A percentile compares a stretch with the other conserved stretches of the same genome.
phyloP scores from a whole-genome alignment of 2,113 vertebrate genomes.

The Serinus canaria region DNA sequence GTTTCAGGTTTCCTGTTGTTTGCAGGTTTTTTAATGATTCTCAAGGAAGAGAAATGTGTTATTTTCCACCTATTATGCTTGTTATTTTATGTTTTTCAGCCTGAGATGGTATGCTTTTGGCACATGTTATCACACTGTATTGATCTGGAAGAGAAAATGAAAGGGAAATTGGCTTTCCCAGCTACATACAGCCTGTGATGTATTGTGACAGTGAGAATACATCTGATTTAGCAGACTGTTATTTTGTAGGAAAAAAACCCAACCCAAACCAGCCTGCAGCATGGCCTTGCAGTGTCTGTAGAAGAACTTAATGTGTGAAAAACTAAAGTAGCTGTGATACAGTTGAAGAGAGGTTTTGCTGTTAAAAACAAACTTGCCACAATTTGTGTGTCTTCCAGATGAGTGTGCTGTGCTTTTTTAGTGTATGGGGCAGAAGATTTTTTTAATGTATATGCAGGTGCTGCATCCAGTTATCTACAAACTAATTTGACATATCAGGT shows the following conservation, averaged over 20 bases:
- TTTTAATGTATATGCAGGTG: neutral
- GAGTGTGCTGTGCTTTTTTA: neutral
- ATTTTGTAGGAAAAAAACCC: neutral
- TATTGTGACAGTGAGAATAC: neutral
- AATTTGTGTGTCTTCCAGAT: neutral
- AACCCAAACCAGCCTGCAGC: neutral
- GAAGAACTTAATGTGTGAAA: neutral
- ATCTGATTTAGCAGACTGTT: neutral
- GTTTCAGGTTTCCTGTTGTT: neutral
- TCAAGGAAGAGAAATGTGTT: neutral
- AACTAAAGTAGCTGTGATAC: neutral
- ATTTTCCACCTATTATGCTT: neutral
- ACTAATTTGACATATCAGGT: neutral
- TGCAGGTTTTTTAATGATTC: neutral
- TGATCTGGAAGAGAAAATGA: neutral
- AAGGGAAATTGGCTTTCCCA: neutral
- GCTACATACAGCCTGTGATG: rapidly evolving
- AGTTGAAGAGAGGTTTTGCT: neutral
- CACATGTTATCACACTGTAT: neutral
- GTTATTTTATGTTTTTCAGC: neutral
- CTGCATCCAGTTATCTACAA: neutral
- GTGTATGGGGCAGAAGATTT: neutral
- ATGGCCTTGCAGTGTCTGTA: neutral
- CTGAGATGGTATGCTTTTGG: neutral
- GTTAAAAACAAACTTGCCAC: neutral